Evolutionary conservation across 92 coral and sea anemone genomes (phyloP), one percentile per base, ranked within the genome.

Genomic region (Umimayanthus kanabou): DNA sequence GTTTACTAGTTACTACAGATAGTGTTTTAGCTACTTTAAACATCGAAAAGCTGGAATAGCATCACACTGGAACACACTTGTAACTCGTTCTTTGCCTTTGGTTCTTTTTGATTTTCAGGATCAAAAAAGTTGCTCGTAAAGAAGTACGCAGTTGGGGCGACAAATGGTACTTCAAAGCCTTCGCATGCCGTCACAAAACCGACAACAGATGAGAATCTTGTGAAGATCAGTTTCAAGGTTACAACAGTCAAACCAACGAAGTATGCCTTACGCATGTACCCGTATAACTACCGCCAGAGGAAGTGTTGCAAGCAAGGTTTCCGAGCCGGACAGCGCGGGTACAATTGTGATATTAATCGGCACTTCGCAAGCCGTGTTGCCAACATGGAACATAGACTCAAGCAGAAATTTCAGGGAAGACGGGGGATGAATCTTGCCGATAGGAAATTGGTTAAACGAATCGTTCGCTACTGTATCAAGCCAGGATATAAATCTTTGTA

Each of bases 381-480:
- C 33, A 91, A 91, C 87, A 91, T 91, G 94, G 90, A 85, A 22
- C 94, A 91, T 53, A 85, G 70, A n/a, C 88, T 78, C 67, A 89
- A 72, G 83, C 88, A 83, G 85, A 75, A 58, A 66, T 92, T 92
- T 47, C 94, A 92, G 20, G 28, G 39, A 4, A 7, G 16, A 2
- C 77, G 77, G 37, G n/a, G n/a, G n/a, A 80, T 83, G 78, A 83
- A 69, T 26, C 4, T 58, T 83, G 78, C 40, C 28, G 87, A 83
- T 22, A 58, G 78, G 53, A 83, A 83, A 25, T 45, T 83, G 23
- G 55, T 83, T 25, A 83, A 40, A 29, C 77, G 87, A 47, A 83
- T 83, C 78, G 64, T 69, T 47, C 78, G 78, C 55, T 83, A 65
- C 87, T 83, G 87, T 50, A 69, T 83, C 65, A 83, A 83, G 67